Evolutionary conservation across 2,888 invertebrate species (phyloP), one percentile per base, ranked within the genome.

Genomic region (Stenichneumon culpator): DNA sequence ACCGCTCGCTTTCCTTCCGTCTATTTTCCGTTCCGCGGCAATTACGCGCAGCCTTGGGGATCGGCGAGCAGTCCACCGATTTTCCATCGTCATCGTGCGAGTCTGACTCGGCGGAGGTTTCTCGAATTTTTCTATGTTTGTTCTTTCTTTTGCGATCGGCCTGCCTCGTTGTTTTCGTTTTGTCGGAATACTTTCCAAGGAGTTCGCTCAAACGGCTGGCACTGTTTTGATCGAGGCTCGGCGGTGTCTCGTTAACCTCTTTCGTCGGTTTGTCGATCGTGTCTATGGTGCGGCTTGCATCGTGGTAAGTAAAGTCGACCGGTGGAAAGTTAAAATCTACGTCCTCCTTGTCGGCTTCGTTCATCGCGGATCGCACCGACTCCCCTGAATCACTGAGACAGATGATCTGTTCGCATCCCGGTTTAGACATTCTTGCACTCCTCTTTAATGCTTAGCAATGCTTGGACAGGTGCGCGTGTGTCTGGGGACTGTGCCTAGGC

Each of bases 321-420:
- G 86, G 67, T 3, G 89, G 88, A 54, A 87, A 81, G 32, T 86
- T 80, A 54, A 87, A 85, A 32, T 84, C 86, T 5, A 47, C 36
- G n/a, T 84, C 84, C n/a, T 63, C 70, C 50, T 79, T 28, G 0
- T n/a, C 28, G 25, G 25, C 67, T 57, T 70, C n/a, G n/a, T 39
- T 11, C 11, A 25, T 36, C 36, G 52, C 39, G 0, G 25, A 9
- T 36, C 22, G 11, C 14, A 52, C 5, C n/a, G 63, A 57, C 68
- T 83, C 86, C 0, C 68, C 87, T 9, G 88, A 86, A 86, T 89
- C 88, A 68, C 86, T 88, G 3, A 89, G 67, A 44, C 86, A 75
- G 57, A 89, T 87, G 0, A 89, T 74, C 75, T 81, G 39, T 3
- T 79, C 32, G 44, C 44, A 44, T 3, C 44, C 14, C 44, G 14